Percentiles rank a stretch among this genome's conserved stretches.
Evolutionary conservation across 2,113 vertebrate genomes (phyloP).

Genomic region (Heteronetta atricapilla): DNA sequence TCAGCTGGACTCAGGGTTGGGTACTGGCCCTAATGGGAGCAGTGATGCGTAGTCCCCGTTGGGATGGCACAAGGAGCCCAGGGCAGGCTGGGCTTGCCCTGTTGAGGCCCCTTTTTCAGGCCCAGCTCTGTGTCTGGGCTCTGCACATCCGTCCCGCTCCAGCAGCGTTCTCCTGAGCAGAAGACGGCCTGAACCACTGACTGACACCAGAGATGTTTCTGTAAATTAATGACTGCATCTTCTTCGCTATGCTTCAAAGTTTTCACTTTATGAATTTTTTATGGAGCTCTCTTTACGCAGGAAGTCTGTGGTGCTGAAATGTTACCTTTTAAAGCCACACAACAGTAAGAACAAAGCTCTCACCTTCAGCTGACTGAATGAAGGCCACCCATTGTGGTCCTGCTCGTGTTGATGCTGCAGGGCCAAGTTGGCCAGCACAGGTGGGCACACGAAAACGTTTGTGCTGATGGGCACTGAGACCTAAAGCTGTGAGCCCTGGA

Average conservation of each 20-base stretch:
- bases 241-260: slow-evolving; percentile 28
- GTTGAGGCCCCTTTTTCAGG: not conserved
- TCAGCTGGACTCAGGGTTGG: not conserved
- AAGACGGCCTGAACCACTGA: not conserved
- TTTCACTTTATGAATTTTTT: slow-evolving; percentile 43
- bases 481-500: not conserved
- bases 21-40: not conserved
- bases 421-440: not conserved
- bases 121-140: not conserved
- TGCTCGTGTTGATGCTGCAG: not conserved
- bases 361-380: not conserved
- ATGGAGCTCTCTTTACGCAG: not conserved
- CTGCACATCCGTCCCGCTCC: not conserved
- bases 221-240: slow-evolving; percentile 19
- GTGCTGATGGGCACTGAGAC: not conserved
- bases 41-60: not conserved
- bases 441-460: accelerated
- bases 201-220: not conserved
- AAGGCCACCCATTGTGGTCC: not conserved
- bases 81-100: not conserved
- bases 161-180: not conserved
- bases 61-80: not conserved
- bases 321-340: not conserved
- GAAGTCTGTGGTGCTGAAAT: not conserved
- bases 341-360: not conserved